Evolutionary conservation across 2,888 invertebrate species (phyloP).

Genomic region (Hedya salicella): DNA sequence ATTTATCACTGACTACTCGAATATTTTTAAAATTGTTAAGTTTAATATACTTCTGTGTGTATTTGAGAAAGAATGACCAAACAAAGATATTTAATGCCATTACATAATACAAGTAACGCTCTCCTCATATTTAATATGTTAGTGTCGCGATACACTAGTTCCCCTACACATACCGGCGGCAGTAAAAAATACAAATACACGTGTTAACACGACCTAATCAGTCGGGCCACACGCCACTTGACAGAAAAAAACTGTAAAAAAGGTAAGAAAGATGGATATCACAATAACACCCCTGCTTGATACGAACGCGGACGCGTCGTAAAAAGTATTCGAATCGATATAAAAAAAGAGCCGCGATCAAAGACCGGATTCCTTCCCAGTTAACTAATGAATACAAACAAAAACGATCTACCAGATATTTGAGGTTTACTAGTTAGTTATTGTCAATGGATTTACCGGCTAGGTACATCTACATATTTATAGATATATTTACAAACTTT

Average conservation of each 20-base stretch:
- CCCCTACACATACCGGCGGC: conserved; percentile 39
- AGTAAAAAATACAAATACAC: conserved; percentile 54
- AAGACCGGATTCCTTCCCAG: background rate
- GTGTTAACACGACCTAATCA: conserved; percentile 76
- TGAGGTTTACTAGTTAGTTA: no score
- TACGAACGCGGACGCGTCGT: conserved; percentile 59
- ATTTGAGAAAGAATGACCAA: no score
- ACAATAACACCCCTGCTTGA: conserved; percentile 69
- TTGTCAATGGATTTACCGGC: no score
- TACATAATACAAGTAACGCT: background rate
- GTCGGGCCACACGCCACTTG: conserved; percentile 66
- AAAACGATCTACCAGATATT: no score
- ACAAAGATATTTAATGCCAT: conserved; percentile 32
- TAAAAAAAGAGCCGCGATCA: background rate
- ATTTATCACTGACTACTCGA: no score
- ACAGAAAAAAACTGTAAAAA: conserved; percentile 74
- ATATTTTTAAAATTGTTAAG: no score
- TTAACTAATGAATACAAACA: background rate
- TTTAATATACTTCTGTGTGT: no score
- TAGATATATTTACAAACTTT: no score
- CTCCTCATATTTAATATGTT: background rate
- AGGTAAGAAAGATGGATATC: conserved; percentile 80
- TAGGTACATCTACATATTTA: no score
- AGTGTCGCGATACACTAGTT: conserved; percentile 4
- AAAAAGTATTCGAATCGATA: conserved; percentile 28